These are phyloP conservation scores for Paedocypris sp. DNA, from an alignment of 2,113 vertebrate genomes.

Conservation along the genomic window DNA sequence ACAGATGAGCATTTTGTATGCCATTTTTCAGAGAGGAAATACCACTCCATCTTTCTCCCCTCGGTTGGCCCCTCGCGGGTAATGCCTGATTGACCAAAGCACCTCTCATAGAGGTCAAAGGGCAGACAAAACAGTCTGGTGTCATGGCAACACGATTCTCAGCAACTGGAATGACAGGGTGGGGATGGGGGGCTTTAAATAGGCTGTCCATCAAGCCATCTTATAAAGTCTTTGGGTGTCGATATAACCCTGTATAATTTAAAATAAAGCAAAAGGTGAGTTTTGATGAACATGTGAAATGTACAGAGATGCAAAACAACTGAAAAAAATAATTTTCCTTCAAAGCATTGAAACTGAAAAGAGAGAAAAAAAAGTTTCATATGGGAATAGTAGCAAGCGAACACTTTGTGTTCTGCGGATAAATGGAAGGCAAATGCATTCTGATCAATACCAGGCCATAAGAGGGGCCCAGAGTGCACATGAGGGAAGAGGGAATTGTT, in stretches of 20 bases:
- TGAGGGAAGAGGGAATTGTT: slow-evolving; percentile 3
- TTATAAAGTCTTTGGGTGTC: slow-evolving; percentile 45
- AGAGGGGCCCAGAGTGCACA: slow-evolving; percentile 44
- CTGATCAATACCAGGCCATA: slow-evolving; percentile 63
- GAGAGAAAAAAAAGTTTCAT: neutral
- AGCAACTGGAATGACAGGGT: slow-evolving; percentile 51
- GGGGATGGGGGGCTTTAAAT: slow-evolving; percentile 29
- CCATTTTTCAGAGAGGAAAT: slow-evolving; percentile 57
- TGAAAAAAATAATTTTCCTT: too few species aligned
- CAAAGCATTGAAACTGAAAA: neutral
- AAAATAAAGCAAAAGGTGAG: too few species aligned
- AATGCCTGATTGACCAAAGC: slow-evolving; percentile 72
- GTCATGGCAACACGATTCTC: slow-evolving; percentile 70
- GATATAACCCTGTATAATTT: too few species aligned
- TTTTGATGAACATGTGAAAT: too few species aligned
- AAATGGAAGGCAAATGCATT: slow-evolving; percentile 69
- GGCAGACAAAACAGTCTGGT: slow-evolving; percentile 73
- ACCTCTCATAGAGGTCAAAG: slow-evolving; percentile 69
- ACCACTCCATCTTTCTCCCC: slow-evolving; percentile 36
- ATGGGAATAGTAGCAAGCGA: neutral
- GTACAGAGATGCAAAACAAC: too few species aligned
- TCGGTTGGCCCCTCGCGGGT: slow-evolving; percentile 58
- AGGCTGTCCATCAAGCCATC: slow-evolving; percentile 56
- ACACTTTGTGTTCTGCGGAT: slow-evolving; percentile 53
- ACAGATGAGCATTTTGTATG: slow-evolving; percentile 55